phyloP scores from a whole-genome alignment of 2,888 invertebrate genomes.

The Aricia artaxerxes region DNA sequence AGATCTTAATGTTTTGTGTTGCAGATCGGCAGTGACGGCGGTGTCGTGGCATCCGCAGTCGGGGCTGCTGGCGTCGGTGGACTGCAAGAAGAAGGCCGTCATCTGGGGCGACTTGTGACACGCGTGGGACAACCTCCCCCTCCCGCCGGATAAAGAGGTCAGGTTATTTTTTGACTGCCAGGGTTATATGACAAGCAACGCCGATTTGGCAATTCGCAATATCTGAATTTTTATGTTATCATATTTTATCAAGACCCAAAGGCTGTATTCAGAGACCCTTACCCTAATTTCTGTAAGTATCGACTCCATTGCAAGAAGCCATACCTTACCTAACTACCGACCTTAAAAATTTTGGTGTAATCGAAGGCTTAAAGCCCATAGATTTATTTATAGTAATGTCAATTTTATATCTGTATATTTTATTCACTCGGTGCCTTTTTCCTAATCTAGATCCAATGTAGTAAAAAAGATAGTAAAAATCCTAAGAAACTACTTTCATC shows the following conservation, averaged over 20 bases:
- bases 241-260: neutral
- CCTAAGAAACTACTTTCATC: constrained; percentile 16
- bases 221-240: neutral
- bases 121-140: constrained; percentile 55
- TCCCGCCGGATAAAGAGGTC: constrained; percentile 47
- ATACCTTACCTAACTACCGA: too few species aligned
- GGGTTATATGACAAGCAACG: neutral
- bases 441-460: neutral
- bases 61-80: constrained; percentile 89
- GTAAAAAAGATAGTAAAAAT: neutral
- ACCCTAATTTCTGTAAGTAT: too few species aligned
- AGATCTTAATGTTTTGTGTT: neutral
- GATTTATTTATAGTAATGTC: neutral
- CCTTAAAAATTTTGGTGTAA: too few species aligned
- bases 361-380: too few species aligned
- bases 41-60: constrained; percentile 94
- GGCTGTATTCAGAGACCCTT: too few species aligned
- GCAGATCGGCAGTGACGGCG: constrained; percentile 91
- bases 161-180: neutral
- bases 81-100: constrained; percentile 89
- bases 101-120: constrained; percentile 88
- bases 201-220: neutral
- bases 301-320: too few species aligned
- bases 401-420: neutral
- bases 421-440: neutral